A percentile compares a stretch with the other conserved stretches of the same genome.
Evolutionary conservation across 2,888 invertebrate species (phyloP).

Genomic region (Brachypterus glaber): DNA sequence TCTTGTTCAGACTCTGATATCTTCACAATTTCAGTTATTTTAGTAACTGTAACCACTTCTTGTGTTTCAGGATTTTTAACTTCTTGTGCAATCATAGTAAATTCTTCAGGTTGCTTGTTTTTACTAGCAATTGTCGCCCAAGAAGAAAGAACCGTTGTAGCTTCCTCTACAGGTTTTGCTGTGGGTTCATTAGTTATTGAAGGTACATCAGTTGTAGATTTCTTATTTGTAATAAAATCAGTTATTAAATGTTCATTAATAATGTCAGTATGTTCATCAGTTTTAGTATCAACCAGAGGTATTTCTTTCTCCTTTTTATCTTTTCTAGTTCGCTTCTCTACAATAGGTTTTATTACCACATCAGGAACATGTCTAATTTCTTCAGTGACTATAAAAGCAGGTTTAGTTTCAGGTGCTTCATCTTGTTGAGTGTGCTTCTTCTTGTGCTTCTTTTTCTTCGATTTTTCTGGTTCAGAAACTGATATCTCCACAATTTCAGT

Average conservation of each 20-base stretch:
- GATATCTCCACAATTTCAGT: too few relatives aligned
- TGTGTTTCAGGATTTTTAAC: conserved; percentile 7
- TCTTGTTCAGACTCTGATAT: not conserved
- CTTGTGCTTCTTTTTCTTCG: conserved; percentile 2
- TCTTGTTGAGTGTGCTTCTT: conserved; percentile 4
- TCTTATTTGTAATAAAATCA: not conserved
- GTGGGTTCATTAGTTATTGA: too few relatives aligned
- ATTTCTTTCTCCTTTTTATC: too few relatives aligned
- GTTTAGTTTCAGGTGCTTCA: not conserved
- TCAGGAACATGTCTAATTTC: conserved; percentile 3
- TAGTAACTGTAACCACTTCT: too few relatives aligned
- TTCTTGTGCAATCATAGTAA: not conserved
- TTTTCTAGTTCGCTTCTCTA: too few relatives aligned
- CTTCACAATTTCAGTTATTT: too few relatives aligned
- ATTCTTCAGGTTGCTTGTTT: not conserved
- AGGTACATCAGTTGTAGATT: not conserved
- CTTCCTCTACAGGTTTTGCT: conserved; percentile 3
- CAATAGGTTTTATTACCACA: too few relatives aligned
- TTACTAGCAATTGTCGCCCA: not conserved
- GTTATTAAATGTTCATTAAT: not conserved
- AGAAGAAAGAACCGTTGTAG: not conserved
- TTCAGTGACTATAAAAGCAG: conserved; percentile 1
- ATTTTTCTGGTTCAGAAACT: too few relatives aligned
- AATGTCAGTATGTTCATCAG: not conserved
- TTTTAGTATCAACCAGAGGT: too few relatives aligned